phyloP scores from a whole-genome alignment of 2,797 vertebrate genomes.

The Anguilla megastoma region DNA sequence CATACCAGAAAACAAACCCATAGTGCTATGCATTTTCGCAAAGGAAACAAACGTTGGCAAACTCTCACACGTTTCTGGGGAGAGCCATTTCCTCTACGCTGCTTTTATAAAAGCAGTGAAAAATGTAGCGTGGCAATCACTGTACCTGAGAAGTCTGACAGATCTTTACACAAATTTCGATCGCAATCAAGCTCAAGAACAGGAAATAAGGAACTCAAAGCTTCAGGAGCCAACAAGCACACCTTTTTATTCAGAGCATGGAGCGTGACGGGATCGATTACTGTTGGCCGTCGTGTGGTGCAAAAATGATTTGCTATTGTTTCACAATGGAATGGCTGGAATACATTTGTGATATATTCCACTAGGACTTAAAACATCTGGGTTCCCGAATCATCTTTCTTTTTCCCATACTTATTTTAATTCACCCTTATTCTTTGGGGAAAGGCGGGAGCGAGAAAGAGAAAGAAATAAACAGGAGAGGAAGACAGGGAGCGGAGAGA shows the following conservation, averaged over 20 bases:
- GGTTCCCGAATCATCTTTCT: background rate
- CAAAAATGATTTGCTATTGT: slow-evolving; percentile 6
- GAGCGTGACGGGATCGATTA: background rate
- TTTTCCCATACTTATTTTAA: background rate
- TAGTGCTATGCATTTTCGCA: background rate
- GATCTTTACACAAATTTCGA: slow-evolving; percentile 17
- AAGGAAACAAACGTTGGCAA: background rate
- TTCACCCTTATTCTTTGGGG: background rate
- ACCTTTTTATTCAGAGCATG: background rate
- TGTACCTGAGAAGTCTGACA: background rate
- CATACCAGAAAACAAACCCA: background rate
- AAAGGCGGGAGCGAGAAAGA: background rate
- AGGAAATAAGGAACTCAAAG: background rate
- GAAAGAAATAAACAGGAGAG: background rate
- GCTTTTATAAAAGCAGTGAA: background rate
- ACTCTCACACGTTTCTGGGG: background rate
- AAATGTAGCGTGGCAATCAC: background rate
- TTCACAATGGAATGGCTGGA: slow-evolving; percentile 1
- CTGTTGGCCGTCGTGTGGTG: background rate
- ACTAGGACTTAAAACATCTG: background rate
- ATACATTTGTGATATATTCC: background rate
- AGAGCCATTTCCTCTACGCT: background rate
- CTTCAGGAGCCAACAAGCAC: background rate
- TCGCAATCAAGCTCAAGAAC: background rate
- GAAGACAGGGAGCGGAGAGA: too few relatives aligned